These are phyloP conservation scores for Chymomyza amoena DNA, from an alignment of 2,888 invertebrate genomes.

Conservation along the genomic window DNA sequence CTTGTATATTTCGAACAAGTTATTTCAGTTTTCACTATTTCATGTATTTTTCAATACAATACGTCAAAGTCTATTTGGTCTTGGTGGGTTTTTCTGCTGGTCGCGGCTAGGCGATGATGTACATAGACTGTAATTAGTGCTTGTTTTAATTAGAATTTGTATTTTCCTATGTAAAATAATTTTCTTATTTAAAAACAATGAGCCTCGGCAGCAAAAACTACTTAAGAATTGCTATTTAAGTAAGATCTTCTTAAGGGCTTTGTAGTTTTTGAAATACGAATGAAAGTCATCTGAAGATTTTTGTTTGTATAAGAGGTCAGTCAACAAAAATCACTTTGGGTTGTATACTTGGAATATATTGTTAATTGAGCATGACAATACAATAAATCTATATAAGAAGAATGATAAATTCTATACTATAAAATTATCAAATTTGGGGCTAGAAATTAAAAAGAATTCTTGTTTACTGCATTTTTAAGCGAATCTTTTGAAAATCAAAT, in stretches of 20 bases:
- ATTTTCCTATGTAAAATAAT: background rate
- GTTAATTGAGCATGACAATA: too few species aligned
- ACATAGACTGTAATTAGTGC: constrained; percentile 68
- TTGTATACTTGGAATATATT: too few species aligned
- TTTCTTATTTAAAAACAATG: background rate
- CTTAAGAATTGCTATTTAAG: background rate
- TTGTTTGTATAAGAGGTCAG: too few species aligned
- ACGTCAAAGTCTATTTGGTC: background rate
- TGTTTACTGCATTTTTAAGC: too few species aligned
- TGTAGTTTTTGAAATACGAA: background rate
- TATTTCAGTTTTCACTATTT: constrained; percentile 60
- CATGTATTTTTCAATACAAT: constrained; percentile 23
- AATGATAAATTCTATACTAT: too few species aligned
- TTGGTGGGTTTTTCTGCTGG: background rate
- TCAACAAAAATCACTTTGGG: too few species aligned
- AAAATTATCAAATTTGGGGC: too few species aligned
- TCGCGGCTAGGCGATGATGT: constrained; percentile 35
- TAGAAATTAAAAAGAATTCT: too few species aligned
- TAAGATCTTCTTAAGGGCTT: background rate
- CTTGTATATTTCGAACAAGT: constrained; percentile 55
- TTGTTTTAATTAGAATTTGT: constrained; percentile 60
- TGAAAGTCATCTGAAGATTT: background rate
- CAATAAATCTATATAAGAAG: too few species aligned
- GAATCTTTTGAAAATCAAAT: too few species aligned
- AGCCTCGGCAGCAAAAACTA: background rate